Conservation (phyloP, 1,140 invertebrate species). For the Hyles vespertilio region DNA sequence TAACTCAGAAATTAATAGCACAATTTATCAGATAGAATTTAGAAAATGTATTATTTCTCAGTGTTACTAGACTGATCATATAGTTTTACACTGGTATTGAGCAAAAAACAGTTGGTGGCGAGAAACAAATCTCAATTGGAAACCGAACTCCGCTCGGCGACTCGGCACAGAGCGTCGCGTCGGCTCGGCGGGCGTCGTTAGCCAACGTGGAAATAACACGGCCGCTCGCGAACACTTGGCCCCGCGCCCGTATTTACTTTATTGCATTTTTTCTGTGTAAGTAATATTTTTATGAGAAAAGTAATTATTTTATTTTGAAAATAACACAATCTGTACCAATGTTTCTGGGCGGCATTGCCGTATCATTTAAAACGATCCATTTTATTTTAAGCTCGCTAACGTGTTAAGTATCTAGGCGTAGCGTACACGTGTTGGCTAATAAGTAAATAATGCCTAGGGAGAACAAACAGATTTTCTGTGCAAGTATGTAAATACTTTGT, state of each 20-base stretch:
- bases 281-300: conserved; percentile 57
- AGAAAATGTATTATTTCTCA: too few relatives aligned
- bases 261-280: conserved; percentile 41
- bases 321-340: conserved; percentile 21
- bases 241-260: conserved; percentile 40
- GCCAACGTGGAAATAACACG: conserved; percentile 46
- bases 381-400: conserved; percentile 3
- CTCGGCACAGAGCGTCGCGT: too few relatives aligned
- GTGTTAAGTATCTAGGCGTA: background rate
- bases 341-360: background rate
- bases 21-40: too few relatives aligned
- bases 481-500: conserved; percentile 3
- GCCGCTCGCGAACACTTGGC: conserved; percentile 45
- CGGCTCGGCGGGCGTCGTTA: conserved; percentile 13
- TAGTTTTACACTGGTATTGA: conserved; percentile 11
- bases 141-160: too few relatives aligned
- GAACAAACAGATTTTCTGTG: conserved; percentile 1
- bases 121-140: conserved; percentile 28
- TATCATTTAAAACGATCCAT: background rate
- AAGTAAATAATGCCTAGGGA: background rate
- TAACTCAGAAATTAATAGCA: too few relatives aligned
- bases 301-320: conserved; percentile 44
- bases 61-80: too few relatives aligned
- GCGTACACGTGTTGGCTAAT: background rate
- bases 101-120: background rate